Base-by-base conservation (phyloP, 2,888 invertebrate species). In the Mimachlamys varia region DNA sequence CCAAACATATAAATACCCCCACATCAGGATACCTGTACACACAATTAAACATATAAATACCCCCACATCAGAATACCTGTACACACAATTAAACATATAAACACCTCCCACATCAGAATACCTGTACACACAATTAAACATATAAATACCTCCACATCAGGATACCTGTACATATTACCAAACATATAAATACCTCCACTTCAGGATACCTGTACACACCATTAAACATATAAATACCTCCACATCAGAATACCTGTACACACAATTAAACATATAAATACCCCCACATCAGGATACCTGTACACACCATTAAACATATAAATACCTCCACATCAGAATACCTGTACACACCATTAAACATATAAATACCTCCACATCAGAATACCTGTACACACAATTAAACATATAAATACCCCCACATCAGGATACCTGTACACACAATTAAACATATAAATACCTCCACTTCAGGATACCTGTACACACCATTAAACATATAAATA, bases 321-420 rank as follows among this genome's bases (percentile, higher is more conserved):
- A 99, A 99, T 92, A 99, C 98, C 97, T 99, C 99, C 99, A 99
- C 99, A 99, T 99, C 92, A 99, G 97, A 5, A 99, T 99, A 95
- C 99, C 98, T 98, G 96, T 19, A 92, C 19, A 22, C 53, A 49
- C 7, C 50, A 89, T n/a, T 10, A 13, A 12, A 49, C n/a, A 89
- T 37, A 50, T 37, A 44, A 44, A 44, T 44, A 44, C 44, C 44
- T 44, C 44, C 44, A 44, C 44, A 44, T 5, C 44, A 44, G 44
- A 44, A 44, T 44, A 44, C 44, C 44, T 44, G 44, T 44, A 44
- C 7, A 44, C 44, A 44, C 44, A 44, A 7, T 44, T 7, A 44
- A 44, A 44, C 44, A 44, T 44, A 99, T 99, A 97, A 99, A 99
- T 92, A 99, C 98, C 97, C 99, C 99, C 99, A 99, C 99, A 99